Base-by-base conservation (phyloP, 2,113 vertebrate genomes). In the Oreochromis aureus region DNA sequence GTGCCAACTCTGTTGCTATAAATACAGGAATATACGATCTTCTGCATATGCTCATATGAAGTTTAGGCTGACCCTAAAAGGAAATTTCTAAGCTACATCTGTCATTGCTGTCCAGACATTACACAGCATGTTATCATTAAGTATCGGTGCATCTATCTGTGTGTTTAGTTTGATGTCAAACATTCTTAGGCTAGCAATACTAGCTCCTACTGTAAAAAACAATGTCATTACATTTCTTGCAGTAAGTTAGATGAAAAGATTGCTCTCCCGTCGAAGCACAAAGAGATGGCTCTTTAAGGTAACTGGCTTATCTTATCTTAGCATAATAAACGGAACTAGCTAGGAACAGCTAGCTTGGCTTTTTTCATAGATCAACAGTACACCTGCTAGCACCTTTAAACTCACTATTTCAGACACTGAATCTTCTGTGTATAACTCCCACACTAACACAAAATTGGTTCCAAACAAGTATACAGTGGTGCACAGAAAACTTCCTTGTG, bases 311-410 rank as follows among this genome's bases (percentile, higher is more conserved):
- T 13, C 36, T 41, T 41, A 71, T 22, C 39, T 73, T 46, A 73
- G 39, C 13, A 10, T 73, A 46, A 73, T 15, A 24, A 71, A 71
- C 1, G 4, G 36, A 41, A 3, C 18, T 39, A 41, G 19, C 19
- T 13, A 39, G 61, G 34, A 69, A 41, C 12, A 39, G 63, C 36
- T 71, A 71, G 66, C 36, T 71, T 71, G 63, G n/a, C 63, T 41
- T 41, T 63, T 71, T 44, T n/a, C 36, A 22, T n/a, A 22, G 34
- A 39, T 66, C 34, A 41, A 69, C 36, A 41, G 10, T 11, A 19
- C 16, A 34, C 9, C 61, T 39, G 18, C 61, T 66, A 34, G n/a
- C 39, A 44, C 39, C 36, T 71, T 44, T 44, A 44, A 71, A 36
- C 2, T 44, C 5, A 0, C 66, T 71, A 71, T 71, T 24, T 71